Evolutionary conservation across 2,113 vertebrate species (phyloP).

Genomic region (Oenanthe oenanthe): DNA sequence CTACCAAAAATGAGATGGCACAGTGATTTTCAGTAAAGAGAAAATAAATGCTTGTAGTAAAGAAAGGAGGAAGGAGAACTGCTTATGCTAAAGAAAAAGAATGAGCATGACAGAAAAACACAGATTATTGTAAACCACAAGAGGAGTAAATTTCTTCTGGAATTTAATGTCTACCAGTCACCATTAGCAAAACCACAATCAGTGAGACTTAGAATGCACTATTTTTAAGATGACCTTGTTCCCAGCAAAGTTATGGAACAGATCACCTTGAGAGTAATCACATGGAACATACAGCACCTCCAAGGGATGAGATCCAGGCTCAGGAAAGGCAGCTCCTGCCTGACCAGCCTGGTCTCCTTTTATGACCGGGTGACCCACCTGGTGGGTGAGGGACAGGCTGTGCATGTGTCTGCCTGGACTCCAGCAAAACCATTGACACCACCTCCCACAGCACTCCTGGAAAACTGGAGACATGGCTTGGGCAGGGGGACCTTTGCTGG

Average conservation of each 20-base stretch:
- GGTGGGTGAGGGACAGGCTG: not conserved
- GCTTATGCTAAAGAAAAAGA: not conserved
- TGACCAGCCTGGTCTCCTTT: not conserved
- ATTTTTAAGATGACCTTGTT: not conserved
- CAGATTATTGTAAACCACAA: not conserved
- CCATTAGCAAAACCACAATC: not conserved
- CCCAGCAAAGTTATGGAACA: not conserved
- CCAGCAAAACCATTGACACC: fast-evolving
- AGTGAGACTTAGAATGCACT: not conserved
- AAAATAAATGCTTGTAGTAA: not conserved
- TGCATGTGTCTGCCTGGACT: not conserved
- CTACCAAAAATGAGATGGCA: not conserved
- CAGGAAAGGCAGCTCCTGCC: not conserved
- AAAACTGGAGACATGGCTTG: fast-evolving
- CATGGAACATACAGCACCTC: fast-evolving
- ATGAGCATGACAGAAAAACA: not conserved
- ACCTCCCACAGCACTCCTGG: not conserved
- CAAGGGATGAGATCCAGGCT: not conserved
- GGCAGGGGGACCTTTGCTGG: not conserved
- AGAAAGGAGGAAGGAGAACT: not conserved
- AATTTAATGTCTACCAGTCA: not conserved
- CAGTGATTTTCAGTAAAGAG: not conserved
- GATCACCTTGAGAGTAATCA: not conserved
- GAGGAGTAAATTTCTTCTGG: not conserved
- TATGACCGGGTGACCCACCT: not conserved